Evolutionary conservation across 2,888 invertebrate genomes (phyloP).

Genomic region (Eupithecia vulgata): DNA sequence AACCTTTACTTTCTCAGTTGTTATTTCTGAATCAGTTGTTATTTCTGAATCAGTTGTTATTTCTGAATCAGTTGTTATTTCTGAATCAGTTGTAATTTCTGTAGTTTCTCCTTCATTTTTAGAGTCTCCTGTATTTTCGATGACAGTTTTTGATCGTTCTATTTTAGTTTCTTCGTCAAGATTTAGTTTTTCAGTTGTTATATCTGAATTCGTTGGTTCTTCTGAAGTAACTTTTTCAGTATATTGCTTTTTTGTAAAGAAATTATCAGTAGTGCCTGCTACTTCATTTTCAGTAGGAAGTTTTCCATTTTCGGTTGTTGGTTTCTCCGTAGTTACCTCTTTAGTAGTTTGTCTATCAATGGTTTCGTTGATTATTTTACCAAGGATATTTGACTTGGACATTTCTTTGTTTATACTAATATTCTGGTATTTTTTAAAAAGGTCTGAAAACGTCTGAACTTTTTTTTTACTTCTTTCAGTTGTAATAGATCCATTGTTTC

Average conservation of each 20-base stretch:
- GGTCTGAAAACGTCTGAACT: background rate
- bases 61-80: background rate
- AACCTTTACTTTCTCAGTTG: background rate
- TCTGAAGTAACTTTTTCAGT: background rate
- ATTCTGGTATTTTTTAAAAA: background rate
- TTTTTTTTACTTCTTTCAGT: background rate
- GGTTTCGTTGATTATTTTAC: background rate
- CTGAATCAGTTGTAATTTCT: background rate
- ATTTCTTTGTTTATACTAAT: background rate
- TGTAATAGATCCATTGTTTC: background rate
- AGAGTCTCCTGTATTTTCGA: background rate
- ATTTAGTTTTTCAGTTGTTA: background rate
- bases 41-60: background rate
- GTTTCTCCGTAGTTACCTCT: background rate
- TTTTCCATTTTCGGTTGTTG: background rate
- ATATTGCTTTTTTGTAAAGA: background rate
- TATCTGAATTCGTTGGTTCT: background rate
- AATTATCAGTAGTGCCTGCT: background rate
- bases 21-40: background rate
- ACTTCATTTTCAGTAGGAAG: background rate
- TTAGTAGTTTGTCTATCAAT: background rate
- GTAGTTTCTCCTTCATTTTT: background rate
- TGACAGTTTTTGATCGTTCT: background rate
- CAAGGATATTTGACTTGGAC: background rate
- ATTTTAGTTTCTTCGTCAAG: background rate